Base-by-base conservation (phyloP, 2,888 invertebrate species). In the Oasisia sp. region DNA sequence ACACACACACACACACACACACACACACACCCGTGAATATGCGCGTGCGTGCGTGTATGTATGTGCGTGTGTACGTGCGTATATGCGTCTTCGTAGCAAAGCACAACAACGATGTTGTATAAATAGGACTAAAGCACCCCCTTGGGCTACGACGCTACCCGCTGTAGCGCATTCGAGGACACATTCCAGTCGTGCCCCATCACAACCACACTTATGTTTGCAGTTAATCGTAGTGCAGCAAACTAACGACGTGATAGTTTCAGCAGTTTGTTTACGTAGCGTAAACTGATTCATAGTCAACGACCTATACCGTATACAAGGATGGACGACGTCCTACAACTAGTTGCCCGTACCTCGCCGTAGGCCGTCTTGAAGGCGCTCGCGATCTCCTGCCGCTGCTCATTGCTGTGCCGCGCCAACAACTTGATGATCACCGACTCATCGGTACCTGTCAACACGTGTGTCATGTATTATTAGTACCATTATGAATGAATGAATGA, bases 301-400 rank as follows among this genome's bases (percentile, higher is more conserved):
- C 45, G 11, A 45, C 11, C 8, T 45, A 58, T 4, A 58, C 0
- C 27, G 74, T 74, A 74, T n/a, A 74, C 27, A 74, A 27, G 74
- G 9, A 12, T 12, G 9, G 14, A 50, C 50, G 50, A 27, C 5
- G 27, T 7, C 19, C 7, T 27, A 74, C 27, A 7, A 74, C 27
- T 27, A 74, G n/a, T 27, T 19, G 27, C 27, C 27, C 74, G 50
- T 50, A 94, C 95, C 94, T 94, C 93, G 91, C 95, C 95, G 91
- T 94, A 95, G 0, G 93, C 92, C 19, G 92, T 92, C 92, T 95
- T 95, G 92, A 93, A 95, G 11, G 94, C 92, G 14, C 93, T 92
- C 4, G 93, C 94, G 7, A 95, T 94, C 89, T 93, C 93, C 92
- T 93, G 93, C 32, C 95, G 91, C 91, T 95, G 94, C 0, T 92